Conservation (phyloP, 2,797 vertebrate species). For the Scyliorhinus canicula region DNA sequence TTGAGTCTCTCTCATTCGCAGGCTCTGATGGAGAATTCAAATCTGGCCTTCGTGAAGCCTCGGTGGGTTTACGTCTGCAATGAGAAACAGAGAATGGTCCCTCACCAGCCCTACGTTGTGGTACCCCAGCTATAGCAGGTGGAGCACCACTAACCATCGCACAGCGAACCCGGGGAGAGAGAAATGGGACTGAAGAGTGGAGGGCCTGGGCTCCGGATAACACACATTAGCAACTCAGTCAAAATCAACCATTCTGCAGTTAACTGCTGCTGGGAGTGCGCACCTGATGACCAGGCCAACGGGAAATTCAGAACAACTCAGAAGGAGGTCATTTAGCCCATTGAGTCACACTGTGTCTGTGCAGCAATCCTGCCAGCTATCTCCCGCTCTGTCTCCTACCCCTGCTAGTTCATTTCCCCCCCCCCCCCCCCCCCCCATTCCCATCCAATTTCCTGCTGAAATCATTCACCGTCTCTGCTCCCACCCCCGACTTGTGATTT, state of each 20-base stretch:
- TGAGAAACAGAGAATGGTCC: slow-evolving; percentile 72
- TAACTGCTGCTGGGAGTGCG: not conserved
- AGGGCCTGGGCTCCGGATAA: too few relatives aligned
- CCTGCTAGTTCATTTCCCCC: not conserved
- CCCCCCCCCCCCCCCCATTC: too few relatives aligned
- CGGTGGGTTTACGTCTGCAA: slow-evolving; percentile 81
- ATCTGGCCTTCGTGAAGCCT: slow-evolving; percentile 77
- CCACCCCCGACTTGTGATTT: too few relatives aligned
- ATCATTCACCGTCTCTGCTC: not conserved
- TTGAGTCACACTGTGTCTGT: too few relatives aligned
- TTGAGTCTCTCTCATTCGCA: too few relatives aligned
- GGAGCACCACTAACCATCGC: not conserved
- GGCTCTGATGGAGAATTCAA: slow-evolving; percentile 78
- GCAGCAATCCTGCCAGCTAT: too few relatives aligned
- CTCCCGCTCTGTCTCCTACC: too few relatives aligned
- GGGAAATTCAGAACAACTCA: not conserved
- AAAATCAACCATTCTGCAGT: too few relatives aligned
- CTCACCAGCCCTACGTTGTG: slow-evolving; percentile 78
- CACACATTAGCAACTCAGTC: too few relatives aligned
- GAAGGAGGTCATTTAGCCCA: not conserved
- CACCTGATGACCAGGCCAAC: not conserved
- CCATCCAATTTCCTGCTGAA: not conserved
- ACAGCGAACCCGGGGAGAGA: not conserved
- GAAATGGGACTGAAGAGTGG: not conserved
- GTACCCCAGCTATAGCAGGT: slow-evolving; percentile 60